Percentiles rank a stretch among this genome's conserved stretches.
Conservation (phyloP, 2,797 vertebrate species). For the Dicrostonyx torquatus region DNA sequence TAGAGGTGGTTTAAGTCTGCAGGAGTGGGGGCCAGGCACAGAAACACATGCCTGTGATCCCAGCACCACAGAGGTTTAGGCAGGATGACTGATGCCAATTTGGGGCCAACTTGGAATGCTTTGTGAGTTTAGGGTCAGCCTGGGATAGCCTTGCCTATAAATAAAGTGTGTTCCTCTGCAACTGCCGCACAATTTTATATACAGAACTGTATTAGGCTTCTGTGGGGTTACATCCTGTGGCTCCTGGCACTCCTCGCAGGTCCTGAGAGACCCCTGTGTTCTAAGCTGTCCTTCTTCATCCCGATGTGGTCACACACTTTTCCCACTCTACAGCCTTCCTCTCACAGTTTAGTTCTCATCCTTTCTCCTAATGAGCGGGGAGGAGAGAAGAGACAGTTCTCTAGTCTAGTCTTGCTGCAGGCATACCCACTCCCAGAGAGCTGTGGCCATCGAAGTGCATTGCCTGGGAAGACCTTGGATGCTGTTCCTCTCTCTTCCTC, state of each 20-base stretch:
- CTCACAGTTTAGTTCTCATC: neutral
- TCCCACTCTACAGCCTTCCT: neutral
- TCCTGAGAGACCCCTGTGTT: neutral
- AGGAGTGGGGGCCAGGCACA: neutral
- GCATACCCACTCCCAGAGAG: accelerated
- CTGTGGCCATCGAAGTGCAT: neutral
- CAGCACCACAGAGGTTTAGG: neutral
- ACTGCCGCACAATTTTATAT: neutral
- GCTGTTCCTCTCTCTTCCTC: neutral
- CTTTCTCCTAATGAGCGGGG: neutral
- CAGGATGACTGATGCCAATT: neutral
- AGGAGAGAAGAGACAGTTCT: neutral
- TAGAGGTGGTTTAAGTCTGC: neutral
- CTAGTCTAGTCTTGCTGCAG: neutral
- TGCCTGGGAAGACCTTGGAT: accelerated
- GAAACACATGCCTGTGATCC: neutral
- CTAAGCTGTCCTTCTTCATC: neutral
- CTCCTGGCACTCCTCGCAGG: neutral
- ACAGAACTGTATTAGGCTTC: too few relatives aligned
- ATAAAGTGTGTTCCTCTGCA: neutral
- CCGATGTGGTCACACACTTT: neutral
- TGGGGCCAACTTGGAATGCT: neutral
- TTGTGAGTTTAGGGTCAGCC: neutral
- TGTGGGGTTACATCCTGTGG: too few relatives aligned
- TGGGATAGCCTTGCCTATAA: neutral